Percentiles rank a stretch among this genome's conserved stretches.
These are phyloP conservation scores for Plutella xylostella DNA, from an alignment of 2,888 invertebrate genomes.

Conservation along the genomic window DNA sequence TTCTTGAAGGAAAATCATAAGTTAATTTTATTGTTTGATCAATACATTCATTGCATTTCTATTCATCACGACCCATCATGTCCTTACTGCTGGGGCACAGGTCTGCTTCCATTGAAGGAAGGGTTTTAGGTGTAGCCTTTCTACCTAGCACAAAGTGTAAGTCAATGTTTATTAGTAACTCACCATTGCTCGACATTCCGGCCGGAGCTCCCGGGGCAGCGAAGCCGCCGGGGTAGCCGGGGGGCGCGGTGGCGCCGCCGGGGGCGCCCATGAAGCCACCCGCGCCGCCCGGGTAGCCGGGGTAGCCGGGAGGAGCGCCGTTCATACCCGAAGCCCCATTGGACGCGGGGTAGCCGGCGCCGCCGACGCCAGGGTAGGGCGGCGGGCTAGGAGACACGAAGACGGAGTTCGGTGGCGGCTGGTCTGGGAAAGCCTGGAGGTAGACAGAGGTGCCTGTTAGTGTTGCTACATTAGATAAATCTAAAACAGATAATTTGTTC, in stretches of 20 bases:
- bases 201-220: conserved; percentile 27
- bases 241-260: conserved; percentile 70
- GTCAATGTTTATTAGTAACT: too few species aligned
- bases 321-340: conserved; percentile 32
- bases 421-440: conserved; percentile 72
- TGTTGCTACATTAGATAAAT: too few species aligned
- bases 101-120: too few species aligned
- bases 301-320: conserved; percentile 23
- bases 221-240: conserved; percentile 34
- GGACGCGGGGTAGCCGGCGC: conserved; percentile 36
- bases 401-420: conserved; percentile 83
- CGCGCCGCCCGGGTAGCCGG: conserved; percentile 27
- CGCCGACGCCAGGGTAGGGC: conserved; percentile 89
- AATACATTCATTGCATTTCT: background rate
- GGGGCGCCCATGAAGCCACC: conserved; percentile 85
- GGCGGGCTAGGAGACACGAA: conserved; percentile 93
- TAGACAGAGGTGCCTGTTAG: too few species aligned
- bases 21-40: too few species aligned
- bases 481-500: too few species aligned
- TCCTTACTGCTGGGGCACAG: too few species aligned
- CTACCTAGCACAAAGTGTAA: background rate
- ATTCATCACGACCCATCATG: too few species aligned
- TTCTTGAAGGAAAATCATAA: too few species aligned
- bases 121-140: too few species aligned
- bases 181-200: conserved; percentile 11